These are phyloP conservation scores for Apaloderma vittatum DNA, from an alignment of 2,113 vertebrate genomes.

Conservation along the genomic window DNA sequence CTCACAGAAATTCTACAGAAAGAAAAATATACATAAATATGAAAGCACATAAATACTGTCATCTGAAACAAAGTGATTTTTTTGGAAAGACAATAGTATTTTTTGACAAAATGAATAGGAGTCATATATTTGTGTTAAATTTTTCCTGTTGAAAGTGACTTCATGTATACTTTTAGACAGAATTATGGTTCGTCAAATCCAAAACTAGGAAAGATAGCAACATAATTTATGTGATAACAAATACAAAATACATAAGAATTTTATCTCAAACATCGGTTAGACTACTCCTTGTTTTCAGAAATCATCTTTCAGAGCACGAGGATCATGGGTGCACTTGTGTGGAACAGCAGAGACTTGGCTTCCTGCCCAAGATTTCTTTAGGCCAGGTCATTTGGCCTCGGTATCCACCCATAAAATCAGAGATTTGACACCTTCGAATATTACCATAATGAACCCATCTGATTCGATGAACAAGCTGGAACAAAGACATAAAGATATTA, in stretches of 20 bases:
- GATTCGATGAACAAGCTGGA: background rate
- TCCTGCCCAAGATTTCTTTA: background rate
- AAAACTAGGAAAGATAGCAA: background rate
- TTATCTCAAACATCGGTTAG: background rate
- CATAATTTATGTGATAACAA: background rate
- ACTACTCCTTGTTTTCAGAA: background rate
- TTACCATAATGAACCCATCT: background rate
- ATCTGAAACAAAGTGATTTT: background rate
- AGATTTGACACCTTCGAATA: background rate
- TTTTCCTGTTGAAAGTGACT: background rate
- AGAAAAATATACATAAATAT: background rate
- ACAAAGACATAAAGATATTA: background rate
- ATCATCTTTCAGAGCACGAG: background rate
- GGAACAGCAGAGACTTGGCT: background rate
- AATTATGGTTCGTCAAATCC: background rate
- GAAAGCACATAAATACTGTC: background rate
- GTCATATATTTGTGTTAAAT: background rate
- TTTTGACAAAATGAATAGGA: background rate
- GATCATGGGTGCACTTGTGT: background rate
- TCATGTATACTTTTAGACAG: background rate
- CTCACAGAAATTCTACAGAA: background rate
- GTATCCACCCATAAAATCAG: background rate
- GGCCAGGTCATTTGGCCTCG: background rate
- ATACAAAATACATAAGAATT: background rate
- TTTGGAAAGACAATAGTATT: background rate